A percentile compares a stretch with the other conserved stretches of the same genome.
These are phyloP conservation scores for Rhimphoctona megacephalus DNA, from an alignment of 2,888 invertebrate genomes.

Conservation along the genomic window DNA sequence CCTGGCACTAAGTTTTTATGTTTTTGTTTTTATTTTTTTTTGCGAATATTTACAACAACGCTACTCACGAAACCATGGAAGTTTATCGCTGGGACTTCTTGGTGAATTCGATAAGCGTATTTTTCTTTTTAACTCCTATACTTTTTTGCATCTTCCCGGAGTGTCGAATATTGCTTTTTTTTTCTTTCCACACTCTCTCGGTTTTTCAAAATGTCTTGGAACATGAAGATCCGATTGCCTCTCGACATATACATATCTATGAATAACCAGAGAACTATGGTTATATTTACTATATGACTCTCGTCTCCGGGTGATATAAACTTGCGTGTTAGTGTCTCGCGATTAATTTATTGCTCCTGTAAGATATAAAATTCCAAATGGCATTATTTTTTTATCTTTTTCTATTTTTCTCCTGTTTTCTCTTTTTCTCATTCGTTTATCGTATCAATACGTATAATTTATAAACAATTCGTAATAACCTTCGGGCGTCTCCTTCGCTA, in stretches of 20 bases:
- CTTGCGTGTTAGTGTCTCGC: slow-evolving; percentile 51
- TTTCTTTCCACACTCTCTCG: slow-evolving; percentile 35
- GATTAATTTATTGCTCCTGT: slow-evolving; percentile 64
- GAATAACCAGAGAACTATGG: neutral
- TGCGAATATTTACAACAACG: neutral
- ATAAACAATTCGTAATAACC: slow-evolving; percentile 67
- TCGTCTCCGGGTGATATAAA: slow-evolving; percentile 56
- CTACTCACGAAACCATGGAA: slow-evolving; percentile 17
- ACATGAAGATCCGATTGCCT: slow-evolving; percentile 32
- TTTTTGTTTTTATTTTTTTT: slow-evolving; percentile 13
- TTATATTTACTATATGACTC: slow-evolving; percentile 19
- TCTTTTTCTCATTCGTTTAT: slow-evolving; percentile 38
- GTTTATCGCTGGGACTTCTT: slow-evolving; percentile 50
- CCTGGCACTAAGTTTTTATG: slow-evolving; percentile 24
- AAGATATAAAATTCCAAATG: slow-evolving; percentile 61
- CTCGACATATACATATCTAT: slow-evolving; percentile 1
- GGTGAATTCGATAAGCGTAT: slow-evolving; percentile 40
- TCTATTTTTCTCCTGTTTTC: slow-evolving; percentile 26
- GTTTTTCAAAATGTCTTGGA: slow-evolving; percentile 25
- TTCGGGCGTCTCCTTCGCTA: slow-evolving; percentile 54
- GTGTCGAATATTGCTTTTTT: slow-evolving; percentile 3
- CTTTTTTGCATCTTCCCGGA: slow-evolving; percentile 26
- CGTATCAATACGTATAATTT: slow-evolving; percentile 36
- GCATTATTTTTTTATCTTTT: slow-evolving; percentile 23
- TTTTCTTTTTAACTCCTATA: slow-evolving; percentile 29